Conservation (phyloP, 2,113 vertebrate species). For the Limnothrissa miodon region DNA sequence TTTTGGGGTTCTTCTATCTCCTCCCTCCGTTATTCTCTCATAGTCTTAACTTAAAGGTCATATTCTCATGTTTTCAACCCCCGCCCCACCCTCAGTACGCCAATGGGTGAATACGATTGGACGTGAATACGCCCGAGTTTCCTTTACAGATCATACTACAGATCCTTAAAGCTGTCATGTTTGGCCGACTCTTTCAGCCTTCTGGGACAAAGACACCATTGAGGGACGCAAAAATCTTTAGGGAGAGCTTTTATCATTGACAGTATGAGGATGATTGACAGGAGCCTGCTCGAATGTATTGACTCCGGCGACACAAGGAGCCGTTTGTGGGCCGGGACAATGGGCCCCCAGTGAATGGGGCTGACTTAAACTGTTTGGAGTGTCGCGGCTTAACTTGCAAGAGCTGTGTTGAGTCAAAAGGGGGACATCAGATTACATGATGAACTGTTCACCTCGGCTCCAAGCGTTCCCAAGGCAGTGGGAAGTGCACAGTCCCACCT, state of each 20-base stretch:
- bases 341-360: not conserved
- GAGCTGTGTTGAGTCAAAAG: not conserved
- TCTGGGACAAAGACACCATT: not conserved
- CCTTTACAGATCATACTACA: not conserved
- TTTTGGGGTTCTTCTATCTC: not conserved
- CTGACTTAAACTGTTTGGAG: not conserved
- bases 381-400: not conserved
- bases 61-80: not conserved
- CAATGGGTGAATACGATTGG: not conserved
- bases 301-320: not conserved
- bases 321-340: not conserved
- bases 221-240: slow-evolving; percentile 12
- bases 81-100: not conserved
- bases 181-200: not conserved
- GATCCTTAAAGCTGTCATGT: not conserved
- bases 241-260: not conserved
- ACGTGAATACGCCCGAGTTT: not conserved
- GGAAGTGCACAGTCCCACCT: no score
- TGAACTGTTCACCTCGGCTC: not conserved
- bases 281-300: not conserved
- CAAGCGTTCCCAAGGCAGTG: not conserved
- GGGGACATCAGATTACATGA: not conserved
- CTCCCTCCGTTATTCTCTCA: not conserved
- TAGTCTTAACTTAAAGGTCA: not conserved
- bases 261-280: slow-evolving; percentile 11